A percentile compares a stretch with the other conserved stretches of the same genome.
Conservation (phyloP, 2,113 vertebrate species). For the Phrynocephalus versicolor region DNA sequence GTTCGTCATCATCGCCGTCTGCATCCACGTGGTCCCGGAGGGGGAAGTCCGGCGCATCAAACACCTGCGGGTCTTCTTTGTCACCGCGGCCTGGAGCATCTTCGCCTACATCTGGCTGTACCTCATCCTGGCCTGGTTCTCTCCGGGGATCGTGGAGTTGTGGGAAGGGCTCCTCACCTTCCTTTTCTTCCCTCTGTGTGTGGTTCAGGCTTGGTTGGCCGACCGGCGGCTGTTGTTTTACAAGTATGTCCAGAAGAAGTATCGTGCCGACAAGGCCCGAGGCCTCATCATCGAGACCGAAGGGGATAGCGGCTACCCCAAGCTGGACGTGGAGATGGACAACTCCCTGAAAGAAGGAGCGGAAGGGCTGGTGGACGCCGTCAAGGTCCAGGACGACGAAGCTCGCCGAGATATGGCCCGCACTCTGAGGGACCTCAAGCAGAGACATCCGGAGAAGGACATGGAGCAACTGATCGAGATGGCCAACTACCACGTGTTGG, state of each 20-base stretch:
- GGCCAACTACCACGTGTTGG: slow-evolving; percentile 85
- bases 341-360: slow-evolving; percentile 79
- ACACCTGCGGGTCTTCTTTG: slow-evolving; percentile 84
- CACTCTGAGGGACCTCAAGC: slow-evolving; percentile 82
- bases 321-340: slow-evolving; percentile 84
- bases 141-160: slow-evolving; percentile 79
- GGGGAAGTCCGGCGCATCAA: slow-evolving; percentile 81
- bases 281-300: slow-evolving; percentile 84
- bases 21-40: slow-evolving; percentile 83
- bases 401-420: slow-evolving; percentile 85
- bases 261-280: slow-evolving; percentile 79
- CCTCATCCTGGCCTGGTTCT: slow-evolving; percentile 81
- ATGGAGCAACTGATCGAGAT: slow-evolving; percentile 87
- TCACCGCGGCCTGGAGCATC: slow-evolving; percentile 83
- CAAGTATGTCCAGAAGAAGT: slow-evolving; percentile 83
- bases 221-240: slow-evolving; percentile 85
- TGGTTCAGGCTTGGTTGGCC: slow-evolving; percentile 85
- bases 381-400: slow-evolving; percentile 83
- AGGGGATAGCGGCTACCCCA: slow-evolving; percentile 79
- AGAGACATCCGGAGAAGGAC: slow-evolving; percentile 84
- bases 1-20: slow-evolving; percentile 86
- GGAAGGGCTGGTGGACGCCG: slow-evolving; percentile 73
- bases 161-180: slow-evolving; percentile 87
- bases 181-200: slow-evolving; percentile 83
- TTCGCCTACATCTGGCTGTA: slow-evolving; percentile 89